Evolutionary conservation across 2,113 vertebrate species (phyloP), one percentile per base, ranked within the genome.

Genomic region (Lasiurus cinereus): DNA sequence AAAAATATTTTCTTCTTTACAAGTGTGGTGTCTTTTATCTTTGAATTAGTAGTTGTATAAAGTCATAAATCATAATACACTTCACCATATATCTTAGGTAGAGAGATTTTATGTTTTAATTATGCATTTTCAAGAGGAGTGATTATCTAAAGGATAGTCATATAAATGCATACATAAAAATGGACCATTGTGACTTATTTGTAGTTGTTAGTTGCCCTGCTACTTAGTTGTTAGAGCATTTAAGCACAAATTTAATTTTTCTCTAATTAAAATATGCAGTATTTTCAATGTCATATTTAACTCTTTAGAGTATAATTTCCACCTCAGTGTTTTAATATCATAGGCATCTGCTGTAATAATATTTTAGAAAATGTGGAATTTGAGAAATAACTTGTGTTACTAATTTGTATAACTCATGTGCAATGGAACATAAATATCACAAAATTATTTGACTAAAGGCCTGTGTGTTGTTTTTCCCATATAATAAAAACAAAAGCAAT

Each of bases 401-500:
- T 98, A 98, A 98, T 98, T 98, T 99, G 98, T 99, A 98, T 98
- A 98, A 98, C 97, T 96, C 86, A 88, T 97, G 98, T 99, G 98
- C 98, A 98, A 98, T 98, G 97, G 97, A 98, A 98, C 98, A 98
- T 98, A 99, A 99, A 98, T 97, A 98, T 97, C 98, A 98, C 97
- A 98, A 98, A 98, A 96, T 97, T 97, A 96, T 98, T 98, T 98
- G 97, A 98, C 97, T 98, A 98, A 97, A 98, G 88, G 86, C 96
- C 96, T 97, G 76, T 92, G 93, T 96, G 98, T 98, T 96, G 70
- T 97, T 98, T 88, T 92, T 96, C 64, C 80, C 74, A n/a, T 80
- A 89, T 2, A 86, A 93, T 96, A 96, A 97, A 96, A 90, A 96
- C 85, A 92, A 93, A 96, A 91, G 29, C 88, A 78, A 83, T 92